phyloP scores from a whole-genome alignment of 2,113 vertebrate species.

The Galeopterus variegatus region DNA sequence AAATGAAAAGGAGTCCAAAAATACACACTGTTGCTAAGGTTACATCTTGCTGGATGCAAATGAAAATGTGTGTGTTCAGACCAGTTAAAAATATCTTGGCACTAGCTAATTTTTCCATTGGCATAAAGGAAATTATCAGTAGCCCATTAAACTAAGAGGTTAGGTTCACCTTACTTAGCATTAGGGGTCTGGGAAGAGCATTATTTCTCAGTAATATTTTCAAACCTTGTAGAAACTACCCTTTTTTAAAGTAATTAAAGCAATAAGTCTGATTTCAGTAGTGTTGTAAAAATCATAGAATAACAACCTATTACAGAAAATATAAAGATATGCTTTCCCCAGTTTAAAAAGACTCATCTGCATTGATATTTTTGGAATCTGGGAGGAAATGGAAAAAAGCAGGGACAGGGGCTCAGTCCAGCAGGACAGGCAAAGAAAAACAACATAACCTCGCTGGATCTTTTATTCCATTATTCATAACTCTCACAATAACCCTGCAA shows the following conservation, averaged over 20 bases:
- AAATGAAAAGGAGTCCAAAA: constrained; percentile 91
- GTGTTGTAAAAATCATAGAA: constrained; percentile 63
- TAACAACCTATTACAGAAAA: not conserved
- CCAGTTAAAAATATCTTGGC: constrained; percentile 88
- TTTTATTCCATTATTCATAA: constrained; percentile 1
- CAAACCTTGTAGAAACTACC: constrained; percentile 60
- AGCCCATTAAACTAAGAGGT: constrained; percentile 62
- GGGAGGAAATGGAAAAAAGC: not conserved
- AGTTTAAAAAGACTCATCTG: constrained; percentile 20
- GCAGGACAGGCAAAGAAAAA: not conserved
- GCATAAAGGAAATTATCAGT: constrained; percentile 73
- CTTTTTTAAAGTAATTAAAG: constrained; percentile 53
- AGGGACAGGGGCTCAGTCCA: not conserved
- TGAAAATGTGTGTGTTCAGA: constrained; percentile 88
- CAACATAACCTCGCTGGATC: not conserved
- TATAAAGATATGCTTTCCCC: not conserved
- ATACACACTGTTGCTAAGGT: constrained; percentile 91
- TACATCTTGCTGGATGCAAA: constrained; percentile 90
- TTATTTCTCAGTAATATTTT: constrained; percentile 68
- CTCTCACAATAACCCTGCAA: not conserved
- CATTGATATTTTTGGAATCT: constrained; percentile 21
- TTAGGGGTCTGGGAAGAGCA: constrained; percentile 61
- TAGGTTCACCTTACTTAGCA: constrained; percentile 71
- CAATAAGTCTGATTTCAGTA: constrained; percentile 9
- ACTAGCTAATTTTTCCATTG: constrained; percentile 83